A percentile compares a stretch with the other conserved stretches of the same genome.
Conservation (phyloP, 2,797 vertebrate species). For the Spea hammondii region DNA sequence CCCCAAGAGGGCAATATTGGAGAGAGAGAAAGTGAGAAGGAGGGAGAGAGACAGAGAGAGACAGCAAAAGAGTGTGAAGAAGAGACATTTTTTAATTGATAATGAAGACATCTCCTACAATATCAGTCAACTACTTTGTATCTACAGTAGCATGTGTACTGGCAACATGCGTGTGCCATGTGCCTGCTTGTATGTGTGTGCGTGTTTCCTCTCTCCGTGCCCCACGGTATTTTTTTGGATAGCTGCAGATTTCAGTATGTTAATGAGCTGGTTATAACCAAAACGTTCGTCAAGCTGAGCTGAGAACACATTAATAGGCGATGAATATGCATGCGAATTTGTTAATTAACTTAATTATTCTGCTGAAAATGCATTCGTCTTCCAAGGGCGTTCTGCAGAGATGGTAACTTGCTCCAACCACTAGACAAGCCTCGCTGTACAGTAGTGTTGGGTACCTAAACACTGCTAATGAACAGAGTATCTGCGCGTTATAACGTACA, state of each 20-base stretch:
- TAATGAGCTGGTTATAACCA: conserved; percentile 97
- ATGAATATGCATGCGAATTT: conserved; percentile 99
- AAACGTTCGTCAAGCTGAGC: conserved; percentile 97
- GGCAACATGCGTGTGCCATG: conserved; percentile 36
- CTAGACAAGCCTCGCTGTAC: conserved; percentile 96
- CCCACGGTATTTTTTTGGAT: conserved; percentile 71
- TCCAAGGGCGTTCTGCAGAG: conserved; percentile 99
- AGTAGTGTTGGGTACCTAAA: conserved; percentile 69
- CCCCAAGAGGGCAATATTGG: conserved; percentile 39
- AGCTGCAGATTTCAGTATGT: conserved; percentile 91
- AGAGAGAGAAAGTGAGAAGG: conserved; percentile 19
- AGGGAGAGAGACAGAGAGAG: conserved; percentile 50
- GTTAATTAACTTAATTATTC: conserved; percentile 99
- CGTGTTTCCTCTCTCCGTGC: conserved; percentile 42
- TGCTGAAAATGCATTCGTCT: conserved; percentile 99
- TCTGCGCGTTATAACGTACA: not conserved
- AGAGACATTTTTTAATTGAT: conserved; percentile 57
- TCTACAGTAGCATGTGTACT: conserved; percentile 9
- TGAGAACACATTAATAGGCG: conserved; percentile 98
- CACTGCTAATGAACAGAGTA: conserved; percentile 4
- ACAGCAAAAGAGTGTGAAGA: conserved; percentile 32
- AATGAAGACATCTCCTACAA: conserved; percentile 58
- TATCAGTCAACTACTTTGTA: conserved; percentile 36
- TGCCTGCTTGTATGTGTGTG: conserved; percentile 30
- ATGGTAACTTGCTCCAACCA: conserved; percentile 95